A percentile compares a stretch with the other conserved stretches of the same genome.
phyloP scores from a whole-genome alignment of 2,797 vertebrate species.

The Sebastes steindachneri region DNA sequence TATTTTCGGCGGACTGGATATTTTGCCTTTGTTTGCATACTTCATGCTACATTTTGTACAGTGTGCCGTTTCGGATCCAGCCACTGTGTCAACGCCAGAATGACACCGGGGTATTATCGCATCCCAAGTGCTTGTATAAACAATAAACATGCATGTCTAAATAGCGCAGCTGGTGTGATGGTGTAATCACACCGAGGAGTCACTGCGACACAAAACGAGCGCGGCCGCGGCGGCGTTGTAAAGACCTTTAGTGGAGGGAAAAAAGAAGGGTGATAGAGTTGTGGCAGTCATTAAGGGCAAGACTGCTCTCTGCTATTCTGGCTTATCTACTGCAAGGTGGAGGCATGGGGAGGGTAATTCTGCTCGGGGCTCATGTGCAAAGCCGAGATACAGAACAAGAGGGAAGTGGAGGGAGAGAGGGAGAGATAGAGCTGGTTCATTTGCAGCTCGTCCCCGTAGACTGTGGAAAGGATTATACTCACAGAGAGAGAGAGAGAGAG shows the following conservation, averaged over 20 bases:
- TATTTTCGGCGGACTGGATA: no score
- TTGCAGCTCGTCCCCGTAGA: slow-evolving; percentile 77
- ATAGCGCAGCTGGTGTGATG: slow-evolving; percentile 23
- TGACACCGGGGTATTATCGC: slow-evolving; percentile 11
- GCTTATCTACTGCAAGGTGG: slow-evolving; percentile 71
- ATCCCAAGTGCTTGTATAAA: slow-evolving; percentile 21
- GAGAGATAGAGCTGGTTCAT: slow-evolving; percentile 75
- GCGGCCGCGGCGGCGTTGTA: background rate
- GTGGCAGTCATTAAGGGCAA: slow-evolving; percentile 63
- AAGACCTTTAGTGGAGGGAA: background rate
- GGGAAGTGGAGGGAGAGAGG: slow-evolving; percentile 51
- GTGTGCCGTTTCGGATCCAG: no score
- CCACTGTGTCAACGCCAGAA: background rate
- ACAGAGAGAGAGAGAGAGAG: slow-evolving; percentile 1
- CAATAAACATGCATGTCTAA: slow-evolving; percentile 25
- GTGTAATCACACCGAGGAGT: slow-evolving; percentile 29
- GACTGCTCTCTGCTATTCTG: slow-evolving; percentile 53
- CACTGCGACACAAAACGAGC: slow-evolving; percentile 47
- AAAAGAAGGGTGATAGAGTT: slow-evolving; percentile 34
- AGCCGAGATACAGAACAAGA: slow-evolving; percentile 70
- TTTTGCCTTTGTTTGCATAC: no score
- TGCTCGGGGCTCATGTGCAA: slow-evolving; percentile 74
- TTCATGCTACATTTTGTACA: no score
- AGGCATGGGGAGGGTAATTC: slow-evolving; percentile 55
- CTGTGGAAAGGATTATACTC: slow-evolving; percentile 77